These are phyloP conservation scores for Drosophila trapezifrons DNA, from an alignment of 1,140 invertebrate genomes.

Conservation along the genomic window DNA sequence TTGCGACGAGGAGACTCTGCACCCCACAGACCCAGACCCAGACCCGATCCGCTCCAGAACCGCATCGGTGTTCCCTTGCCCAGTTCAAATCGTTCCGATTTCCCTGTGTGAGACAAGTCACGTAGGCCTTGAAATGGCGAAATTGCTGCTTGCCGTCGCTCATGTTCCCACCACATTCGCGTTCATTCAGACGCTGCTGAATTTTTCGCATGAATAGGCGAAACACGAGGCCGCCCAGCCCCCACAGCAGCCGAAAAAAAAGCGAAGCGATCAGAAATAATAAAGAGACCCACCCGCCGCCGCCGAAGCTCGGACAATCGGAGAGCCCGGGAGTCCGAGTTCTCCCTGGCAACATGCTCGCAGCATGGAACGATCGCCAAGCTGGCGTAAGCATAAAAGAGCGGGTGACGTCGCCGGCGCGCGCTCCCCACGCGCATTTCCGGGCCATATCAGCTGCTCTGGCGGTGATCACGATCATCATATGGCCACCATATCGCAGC, in stretches of 20 bases:
- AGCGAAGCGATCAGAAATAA: constrained; percentile 36
- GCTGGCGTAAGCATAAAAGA: constrained; percentile 47
- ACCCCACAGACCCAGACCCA: constrained; percentile 15
- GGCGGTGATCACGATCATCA: constrained; percentile 24
- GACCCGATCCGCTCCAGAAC: constrained; percentile 28
- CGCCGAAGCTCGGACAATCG: constrained; percentile 8
- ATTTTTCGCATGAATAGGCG: constrained; percentile 75
- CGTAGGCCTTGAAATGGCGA: constrained; percentile 77
- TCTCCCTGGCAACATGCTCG: constrained; percentile 50
- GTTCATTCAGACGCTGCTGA: constrained; percentile 62
- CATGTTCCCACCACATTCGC: constrained; percentile 54
- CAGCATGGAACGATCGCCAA: constrained; percentile 13
- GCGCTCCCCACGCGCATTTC: constrained; percentile 50
- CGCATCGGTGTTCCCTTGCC: constrained; percentile 33
- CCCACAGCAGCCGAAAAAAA: constrained; percentile 60
- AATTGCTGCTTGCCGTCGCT: constrained; percentile 55
- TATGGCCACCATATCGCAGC: constrained; percentile 20
- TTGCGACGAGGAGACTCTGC: too few relatives aligned
- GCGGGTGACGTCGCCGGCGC: constrained; percentile 38
- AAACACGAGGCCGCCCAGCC: constrained; percentile 60
- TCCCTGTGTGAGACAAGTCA: constrained; percentile 75
- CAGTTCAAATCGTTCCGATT: constrained; percentile 50
- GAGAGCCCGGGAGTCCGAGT: constrained; percentile 15
- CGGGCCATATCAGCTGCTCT: constrained; percentile 28
- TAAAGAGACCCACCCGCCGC: constrained; percentile 11